Evolutionary conservation across 2,797 vertebrate genomes (phyloP).

Genomic region (Spinus olivaceus): DNA sequence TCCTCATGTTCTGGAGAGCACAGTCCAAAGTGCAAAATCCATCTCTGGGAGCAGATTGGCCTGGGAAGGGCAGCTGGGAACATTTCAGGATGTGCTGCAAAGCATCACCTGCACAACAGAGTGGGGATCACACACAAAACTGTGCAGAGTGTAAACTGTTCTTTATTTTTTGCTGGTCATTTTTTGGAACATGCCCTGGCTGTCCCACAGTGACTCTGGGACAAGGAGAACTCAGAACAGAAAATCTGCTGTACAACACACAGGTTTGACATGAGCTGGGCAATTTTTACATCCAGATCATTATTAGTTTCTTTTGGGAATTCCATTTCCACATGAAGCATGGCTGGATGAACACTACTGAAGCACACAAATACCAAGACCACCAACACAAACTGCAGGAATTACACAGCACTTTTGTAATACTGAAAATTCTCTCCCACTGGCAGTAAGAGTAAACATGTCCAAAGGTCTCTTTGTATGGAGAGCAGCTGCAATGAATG

Average conservation of each 20-base stretch:
- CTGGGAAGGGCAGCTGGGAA: rapidly evolving
- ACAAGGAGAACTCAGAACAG: not conserved
- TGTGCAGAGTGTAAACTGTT: not conserved
- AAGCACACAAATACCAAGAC: not conserved
- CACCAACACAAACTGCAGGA: not conserved
- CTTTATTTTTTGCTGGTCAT: conserved; percentile 40
- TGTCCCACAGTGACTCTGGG: not conserved
- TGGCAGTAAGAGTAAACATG: not conserved
- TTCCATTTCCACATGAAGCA: not conserved
- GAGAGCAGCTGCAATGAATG: not conserved
- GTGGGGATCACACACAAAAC: not conserved
- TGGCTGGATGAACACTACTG: not conserved
- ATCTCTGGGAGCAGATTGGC: not conserved
- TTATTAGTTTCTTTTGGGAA: not conserved
- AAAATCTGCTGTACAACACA: not conserved
- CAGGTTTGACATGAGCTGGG: not conserved
- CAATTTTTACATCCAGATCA: not conserved
- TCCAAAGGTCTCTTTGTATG: not conserved
- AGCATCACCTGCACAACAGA: not conserved
- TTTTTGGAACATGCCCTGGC: not conserved
- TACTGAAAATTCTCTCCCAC: not conserved
- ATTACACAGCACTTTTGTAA: not conserved
- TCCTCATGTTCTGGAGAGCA: not conserved
- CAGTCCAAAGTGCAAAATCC: not conserved
- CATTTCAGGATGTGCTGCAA: not conserved